Base-by-base conservation (phyloP, 2,888 invertebrate species). In the Chloroclysta siterata region DNA sequence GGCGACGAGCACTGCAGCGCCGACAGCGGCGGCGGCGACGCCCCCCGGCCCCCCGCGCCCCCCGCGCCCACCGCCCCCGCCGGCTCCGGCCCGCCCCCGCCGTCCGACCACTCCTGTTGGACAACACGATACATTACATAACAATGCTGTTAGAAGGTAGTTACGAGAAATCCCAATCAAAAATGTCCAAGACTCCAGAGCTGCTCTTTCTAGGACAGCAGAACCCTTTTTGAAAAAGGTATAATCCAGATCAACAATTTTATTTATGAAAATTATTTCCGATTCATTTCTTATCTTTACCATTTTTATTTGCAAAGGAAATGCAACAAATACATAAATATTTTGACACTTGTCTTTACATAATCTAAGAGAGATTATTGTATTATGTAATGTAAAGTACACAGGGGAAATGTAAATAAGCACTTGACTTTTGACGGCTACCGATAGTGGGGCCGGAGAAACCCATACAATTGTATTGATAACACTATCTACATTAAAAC, bases 1-100 rank as follows among this genome's bases (percentile, higher is more conserved):
- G 89, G 91, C 72, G 91, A 91, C 36, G 90, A 90, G 83, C 91
- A 90, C 86, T 90, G 90, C 84, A 90, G 87, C 81, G 90, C 90
- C 13, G 90, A 88, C 73, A 90, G 89, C 73, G 93, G 92, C 71
- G 89, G 90, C 54, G 88, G 85, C 5, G 87, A 83, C 66, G 85
- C 80, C 41, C 72, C 72, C 58, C 64, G 59, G 85, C 80, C 41
- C 72, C 72, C 58, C 64, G 58, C 59, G 59, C 58, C 53, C 54
- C 60, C 39, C 50, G 65, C 53, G 22, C 55, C 53, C 46, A n/a
- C 59, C 44, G 53, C 63, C 47, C 15, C 22, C 8, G 41, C 22
- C 52, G 50, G n/a, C n/a, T n/a, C n/a, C n/a, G n/a, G n/a, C 60
- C 46, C n/a, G 15, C 8, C 47, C 17, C 55, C 29, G 72, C 55